Conservation (phyloP, 2,113 vertebrate species). For the Pachyramphus minor region DNA sequence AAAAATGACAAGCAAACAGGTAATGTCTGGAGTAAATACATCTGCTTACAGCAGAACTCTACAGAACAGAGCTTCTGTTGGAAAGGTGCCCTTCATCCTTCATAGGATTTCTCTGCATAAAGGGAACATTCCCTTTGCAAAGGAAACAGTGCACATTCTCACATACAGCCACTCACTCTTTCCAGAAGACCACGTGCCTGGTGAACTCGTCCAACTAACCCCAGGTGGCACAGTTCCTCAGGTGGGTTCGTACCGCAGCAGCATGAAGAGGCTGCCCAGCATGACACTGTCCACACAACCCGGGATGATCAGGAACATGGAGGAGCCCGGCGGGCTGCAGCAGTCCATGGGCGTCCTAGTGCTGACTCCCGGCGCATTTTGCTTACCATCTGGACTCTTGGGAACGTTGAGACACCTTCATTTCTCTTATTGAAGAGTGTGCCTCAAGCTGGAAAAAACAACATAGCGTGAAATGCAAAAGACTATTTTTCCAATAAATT, state of each 20-base stretch:
- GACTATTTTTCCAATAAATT: constrained; percentile 41
- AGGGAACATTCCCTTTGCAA: background rate
- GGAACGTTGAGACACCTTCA: constrained; percentile 60
- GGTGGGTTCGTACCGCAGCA: background rate
- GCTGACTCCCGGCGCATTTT: background rate
- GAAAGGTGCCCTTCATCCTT: background rate
- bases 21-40: background rate
- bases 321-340: background rate
- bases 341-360: background rate
- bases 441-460: constrained; percentile 65
- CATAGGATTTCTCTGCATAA: background rate
- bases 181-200: background rate
- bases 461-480: constrained; percentile 58
- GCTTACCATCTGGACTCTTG: constrained; percentile 65
- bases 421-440: constrained; percentile 51
- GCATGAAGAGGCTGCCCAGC: background rate
- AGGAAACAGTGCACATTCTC: background rate
- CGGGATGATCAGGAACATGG: background rate
- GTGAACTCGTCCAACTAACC: background rate
- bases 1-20: background rate
- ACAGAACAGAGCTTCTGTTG: background rate
- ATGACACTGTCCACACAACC: background rate
- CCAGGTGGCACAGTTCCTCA: background rate
- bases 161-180: background rate
- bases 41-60: background rate